Evolutionary conservation across 2,888 invertebrate genomes (phyloP), one percentile per base, ranked within the genome.

Genomic region (Nebria salina): DNA sequence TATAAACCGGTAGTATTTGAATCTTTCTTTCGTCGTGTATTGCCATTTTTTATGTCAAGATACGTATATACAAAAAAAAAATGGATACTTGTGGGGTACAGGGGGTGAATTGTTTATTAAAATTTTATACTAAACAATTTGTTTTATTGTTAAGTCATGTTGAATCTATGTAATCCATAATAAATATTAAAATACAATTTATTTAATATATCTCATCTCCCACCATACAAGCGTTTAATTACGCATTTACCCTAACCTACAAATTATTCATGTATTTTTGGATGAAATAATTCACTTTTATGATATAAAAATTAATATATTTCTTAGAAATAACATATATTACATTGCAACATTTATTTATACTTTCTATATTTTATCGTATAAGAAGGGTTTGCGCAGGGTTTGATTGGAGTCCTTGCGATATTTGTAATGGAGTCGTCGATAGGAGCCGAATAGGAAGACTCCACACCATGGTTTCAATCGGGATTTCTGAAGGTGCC

Each of bases 391-490:
- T 86, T 83, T 89, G 88, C 72, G 87, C 85, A 42, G 86, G 86
- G 84, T 88, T 89, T 54, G 89, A 86, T 84, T 90, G 90, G 65
- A 91, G 85, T 85, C 93, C 93, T 85, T 94, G 94, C 72, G 94
- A 93, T 26, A 95, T 94, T 87, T 95, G 95, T 84, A 93, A 91
- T 0, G 98, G 97, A 83, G 96, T 93, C 6, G 98, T 97, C 0
- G 98, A 96, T 89, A 96, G 97, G 82, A 99, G 93, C 86, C 96
- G 96, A 77, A 99, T 94, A 0, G 98, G 98, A 78, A 99, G 91
- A 90, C 98, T 97, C 99, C 99, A 99, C 13, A 98, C 95, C 97
- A 99, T 98, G 0, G 99, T 99, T 89, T 99, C 98, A 82, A 99
- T 98, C 11, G 96, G 94, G 43, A 98, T 91, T 83, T 94, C 93